Base-by-base conservation (phyloP, 2,888 invertebrate species). In the Flexamia atlantica region DNA sequence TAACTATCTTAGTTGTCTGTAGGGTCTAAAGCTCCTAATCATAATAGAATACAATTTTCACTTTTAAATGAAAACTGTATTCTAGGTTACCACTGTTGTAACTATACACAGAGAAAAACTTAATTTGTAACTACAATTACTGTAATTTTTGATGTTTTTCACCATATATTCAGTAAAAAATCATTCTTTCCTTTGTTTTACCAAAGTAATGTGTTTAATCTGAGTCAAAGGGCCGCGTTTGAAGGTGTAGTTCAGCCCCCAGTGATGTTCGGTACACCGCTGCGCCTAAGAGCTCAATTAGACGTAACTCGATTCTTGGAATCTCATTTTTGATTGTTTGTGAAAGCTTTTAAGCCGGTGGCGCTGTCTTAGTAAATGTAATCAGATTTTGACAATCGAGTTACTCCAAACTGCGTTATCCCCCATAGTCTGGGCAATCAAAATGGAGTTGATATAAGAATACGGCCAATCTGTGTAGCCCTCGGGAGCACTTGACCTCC, bases 331-430 rank as follows among this genome's bases (percentile, higher is more conserved):
- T 68, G 68, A 68, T 68, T 30, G 57, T 57, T 57, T 57, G 57
- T 57, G 68, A 68, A 68, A 68, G 68, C 68, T 68, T 68, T 68
- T 68, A 68, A 68, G 32, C 68, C 68, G 30, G 68, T 32, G 68
- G 68, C 32, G 68, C 4, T 4, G 68, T 68, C 64, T 64, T 64
- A 68, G 57, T 57, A 5, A 7, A 20, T n/a, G 50, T 50, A 50
- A 50, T 17, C 50, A 50, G 50, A 50, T 50, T 50, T 50, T 2
- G 23, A 2, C 23, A 23, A 57, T 57, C 57, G 9, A 57, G 23
- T 57, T 57, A 57, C 57, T 20, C 9, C 57, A 23, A 50, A 57
- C 57, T 5, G 3, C 12, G 57, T 57, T 57, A 57, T 12, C 23
- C 50, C 57, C 23, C 23, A n/a, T n/a, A 20, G 46, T 17, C 12